Evolutionary conservation across 2,888 invertebrate genomes (phyloP).

Genomic region (Caradrina kadenii): DNA sequence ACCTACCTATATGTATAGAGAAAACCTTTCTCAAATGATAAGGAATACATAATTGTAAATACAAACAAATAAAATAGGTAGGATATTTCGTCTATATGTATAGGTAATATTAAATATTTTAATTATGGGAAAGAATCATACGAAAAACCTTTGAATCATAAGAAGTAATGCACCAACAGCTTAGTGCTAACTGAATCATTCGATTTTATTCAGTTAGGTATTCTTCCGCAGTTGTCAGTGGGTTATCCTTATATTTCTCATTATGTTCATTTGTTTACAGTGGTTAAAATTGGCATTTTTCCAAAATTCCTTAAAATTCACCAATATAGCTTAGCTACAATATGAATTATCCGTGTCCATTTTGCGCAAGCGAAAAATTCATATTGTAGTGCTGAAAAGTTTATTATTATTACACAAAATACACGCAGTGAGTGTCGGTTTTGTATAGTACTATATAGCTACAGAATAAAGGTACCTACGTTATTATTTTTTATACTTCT

Average conservation of each 20-base stretch:
- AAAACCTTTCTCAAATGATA: neutral
- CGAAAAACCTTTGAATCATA: neutral
- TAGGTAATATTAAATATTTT: conserved; percentile 1
- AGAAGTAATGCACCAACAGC: no score
- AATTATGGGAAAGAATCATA: neutral
- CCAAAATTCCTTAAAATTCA: conserved; percentile 48
- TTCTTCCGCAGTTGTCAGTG: conserved; percentile 9
- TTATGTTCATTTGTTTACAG: conserved; percentile 13
- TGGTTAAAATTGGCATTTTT: conserved; percentile 28
- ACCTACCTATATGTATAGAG: no score
- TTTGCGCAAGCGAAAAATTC: conserved; percentile 12
- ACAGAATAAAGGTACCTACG: neutral
- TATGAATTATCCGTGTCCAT: no score
- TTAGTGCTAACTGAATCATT: neutral
- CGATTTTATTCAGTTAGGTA: neutral
- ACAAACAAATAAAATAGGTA: no score
- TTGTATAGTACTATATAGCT: neutral
- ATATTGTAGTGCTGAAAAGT: conserved; percentile 24
- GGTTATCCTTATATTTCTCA: conserved; percentile 1
- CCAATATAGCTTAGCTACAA: conserved; percentile 17
- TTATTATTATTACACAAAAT: conserved; percentile 26
- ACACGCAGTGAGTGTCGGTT: no score
- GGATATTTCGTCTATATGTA: no score
- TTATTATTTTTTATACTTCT: neutral
- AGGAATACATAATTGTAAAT: neutral